A percentile compares a stretch with the other conserved stretches of the same genome.
Conservation (phyloP, 2,113 vertebrate genomes). For the Elgaria multicarinata region DNA sequence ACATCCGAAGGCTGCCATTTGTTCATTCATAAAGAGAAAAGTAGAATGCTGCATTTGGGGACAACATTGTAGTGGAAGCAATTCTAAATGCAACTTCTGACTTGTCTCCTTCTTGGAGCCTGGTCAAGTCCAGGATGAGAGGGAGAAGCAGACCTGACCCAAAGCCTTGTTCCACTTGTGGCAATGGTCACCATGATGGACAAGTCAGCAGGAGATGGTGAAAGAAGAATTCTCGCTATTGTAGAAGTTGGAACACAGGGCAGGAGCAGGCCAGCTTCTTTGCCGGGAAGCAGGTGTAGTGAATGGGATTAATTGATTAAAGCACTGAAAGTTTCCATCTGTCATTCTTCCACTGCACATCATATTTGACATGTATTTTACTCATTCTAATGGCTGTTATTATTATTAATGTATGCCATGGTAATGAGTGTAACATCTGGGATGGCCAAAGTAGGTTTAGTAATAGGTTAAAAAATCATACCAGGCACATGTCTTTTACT, state of each 20-base stretch:
- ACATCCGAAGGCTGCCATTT: background rate
- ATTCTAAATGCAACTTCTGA: background rate
- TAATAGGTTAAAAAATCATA: background rate
- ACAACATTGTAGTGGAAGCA: background rate
- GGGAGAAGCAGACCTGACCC: background rate
- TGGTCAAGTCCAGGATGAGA: background rate
- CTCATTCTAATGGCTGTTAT: background rate
- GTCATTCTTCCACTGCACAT: background rate
- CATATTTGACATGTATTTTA: background rate
- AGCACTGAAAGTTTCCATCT: background rate
- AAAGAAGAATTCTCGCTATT: background rate
- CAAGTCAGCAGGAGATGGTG: background rate
- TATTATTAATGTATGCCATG: background rate
- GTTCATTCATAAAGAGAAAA: background rate
- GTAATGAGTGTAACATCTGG: background rate
- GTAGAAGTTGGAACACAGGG: background rate
- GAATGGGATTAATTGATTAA: background rate
- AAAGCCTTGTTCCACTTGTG: background rate
- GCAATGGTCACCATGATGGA: background rate
- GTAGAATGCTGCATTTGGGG: background rate
- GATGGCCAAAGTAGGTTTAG: background rate
- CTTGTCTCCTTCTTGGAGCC: background rate
- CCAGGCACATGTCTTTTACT: too few relatives aligned
- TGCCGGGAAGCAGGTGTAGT: background rate
- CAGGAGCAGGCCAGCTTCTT: background rate